phyloP scores from a whole-genome alignment of 2,888 invertebrate genomes.

The Mesorhabditis sp. region DNA sequence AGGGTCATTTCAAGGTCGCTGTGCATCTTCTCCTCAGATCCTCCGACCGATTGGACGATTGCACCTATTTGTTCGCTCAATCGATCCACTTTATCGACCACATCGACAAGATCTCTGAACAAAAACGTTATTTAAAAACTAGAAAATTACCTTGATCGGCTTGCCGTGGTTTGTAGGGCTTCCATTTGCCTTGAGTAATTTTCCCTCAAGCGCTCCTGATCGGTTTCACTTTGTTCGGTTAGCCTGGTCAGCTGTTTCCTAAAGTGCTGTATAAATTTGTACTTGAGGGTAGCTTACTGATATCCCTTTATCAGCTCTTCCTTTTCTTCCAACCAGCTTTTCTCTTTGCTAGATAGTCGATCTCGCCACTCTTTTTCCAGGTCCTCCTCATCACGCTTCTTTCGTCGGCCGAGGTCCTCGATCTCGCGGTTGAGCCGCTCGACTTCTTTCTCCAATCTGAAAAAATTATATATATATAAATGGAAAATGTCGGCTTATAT shows the following conservation, averaged over 20 bases:
- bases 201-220: constrained; percentile 16
- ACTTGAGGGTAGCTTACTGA: background rate
- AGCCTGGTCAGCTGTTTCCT: constrained; percentile 16
- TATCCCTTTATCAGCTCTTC: constrained; percentile 2
- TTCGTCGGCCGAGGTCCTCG: background rate
- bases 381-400: constrained; percentile 5
- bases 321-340: background rate
- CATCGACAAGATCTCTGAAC: constrained; percentile 21
- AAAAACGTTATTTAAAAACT: background rate
- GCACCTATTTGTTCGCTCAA: background rate
- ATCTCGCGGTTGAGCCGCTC: constrained; percentile 7
- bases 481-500: too few relatives aligned
- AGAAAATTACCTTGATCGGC: constrained; percentile 10
- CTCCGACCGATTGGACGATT: background rate
- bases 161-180: constrained; percentile 7
- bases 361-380: background rate
- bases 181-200: constrained; percentile 15
- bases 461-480: background rate
- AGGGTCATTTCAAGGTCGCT: background rate
- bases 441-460: constrained; percentile 8
- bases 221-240: constrained; percentile 15
- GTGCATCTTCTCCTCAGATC: background rate
- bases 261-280: background rate
- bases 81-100: constrained; percentile 33
- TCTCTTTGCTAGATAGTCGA: background rate